Percentiles rank a stretch among this genome's conserved stretches.
These are phyloP conservation scores for Pachyramphus minor DNA, from an alignment of 2,113 vertebrate genomes.

Conservation along the genomic window DNA sequence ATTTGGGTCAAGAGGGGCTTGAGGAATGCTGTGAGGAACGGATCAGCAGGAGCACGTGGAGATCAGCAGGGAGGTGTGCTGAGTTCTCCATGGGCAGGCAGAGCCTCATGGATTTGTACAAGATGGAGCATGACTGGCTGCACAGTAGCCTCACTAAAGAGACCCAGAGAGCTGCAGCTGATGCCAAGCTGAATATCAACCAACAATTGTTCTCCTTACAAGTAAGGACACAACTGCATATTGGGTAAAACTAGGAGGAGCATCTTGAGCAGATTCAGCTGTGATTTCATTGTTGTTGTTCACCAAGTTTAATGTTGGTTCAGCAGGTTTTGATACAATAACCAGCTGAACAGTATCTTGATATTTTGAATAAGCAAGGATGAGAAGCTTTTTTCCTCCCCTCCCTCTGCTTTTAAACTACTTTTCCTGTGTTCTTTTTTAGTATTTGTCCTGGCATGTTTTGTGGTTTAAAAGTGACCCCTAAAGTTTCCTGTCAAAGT, in stretches of 20 bases:
- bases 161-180: background rate
- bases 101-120: background rate
- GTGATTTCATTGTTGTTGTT: too few relatives aligned
- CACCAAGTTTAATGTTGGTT: background rate
- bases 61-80: fast-evolving
- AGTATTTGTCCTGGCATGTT: background rate
- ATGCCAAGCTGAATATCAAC: background rate
- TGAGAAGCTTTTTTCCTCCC: too few relatives aligned
- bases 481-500: background rate
- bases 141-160: background rate
- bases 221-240: background rate
- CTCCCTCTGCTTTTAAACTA: background rate
- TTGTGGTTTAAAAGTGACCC: background rate
- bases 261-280: background rate
- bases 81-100: background rate
- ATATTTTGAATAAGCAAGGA: background rate
- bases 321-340: background rate
- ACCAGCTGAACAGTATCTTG: background rate
- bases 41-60: background rate
- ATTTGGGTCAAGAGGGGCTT: background rate
- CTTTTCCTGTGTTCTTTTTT: background rate
- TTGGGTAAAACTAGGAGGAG: background rate
- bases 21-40: background rate
- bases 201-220: background rate
- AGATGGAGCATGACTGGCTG: background rate